Conservation (phyloP, 2,888 invertebrate species). For the Cheiracanthium punctorium region DNA sequence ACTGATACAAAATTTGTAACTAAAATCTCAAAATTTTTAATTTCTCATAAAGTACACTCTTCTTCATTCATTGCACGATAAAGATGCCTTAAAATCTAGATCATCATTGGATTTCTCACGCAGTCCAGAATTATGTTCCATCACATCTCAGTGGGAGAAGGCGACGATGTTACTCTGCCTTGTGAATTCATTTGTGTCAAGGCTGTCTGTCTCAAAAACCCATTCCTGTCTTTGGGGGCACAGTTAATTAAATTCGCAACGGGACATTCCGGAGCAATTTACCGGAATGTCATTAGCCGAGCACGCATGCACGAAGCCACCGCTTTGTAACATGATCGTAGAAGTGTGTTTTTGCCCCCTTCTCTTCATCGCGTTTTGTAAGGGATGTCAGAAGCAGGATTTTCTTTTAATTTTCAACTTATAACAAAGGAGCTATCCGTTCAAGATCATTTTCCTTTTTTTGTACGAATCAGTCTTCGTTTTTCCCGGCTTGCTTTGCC, state of each 20-base stretch:
- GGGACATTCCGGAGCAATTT: slow-evolving; percentile 10
- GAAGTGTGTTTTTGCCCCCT: background rate
- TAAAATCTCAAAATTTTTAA: too few relatives aligned
- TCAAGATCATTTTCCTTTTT: too few relatives aligned
- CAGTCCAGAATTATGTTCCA: background rate
- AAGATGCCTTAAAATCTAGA: too few relatives aligned
- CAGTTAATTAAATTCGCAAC: slow-evolving; percentile 17
- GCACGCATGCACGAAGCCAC: background rate
- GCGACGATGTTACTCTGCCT: background rate
- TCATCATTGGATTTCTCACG: too few relatives aligned
- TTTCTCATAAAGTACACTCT: too few relatives aligned
- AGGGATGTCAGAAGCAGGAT: background rate
- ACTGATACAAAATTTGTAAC: too few relatives aligned
- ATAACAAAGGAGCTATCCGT: background rate
- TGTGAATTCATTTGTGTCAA: background rate
- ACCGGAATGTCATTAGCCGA: background rate
- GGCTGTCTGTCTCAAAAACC: slow-evolving; percentile 2
- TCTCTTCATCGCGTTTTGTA: background rate
- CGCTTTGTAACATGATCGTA: background rate
- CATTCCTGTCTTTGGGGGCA: slow-evolving; percentile 2
- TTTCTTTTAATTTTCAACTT: background rate
- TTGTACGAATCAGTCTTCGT: too few relatives aligned
- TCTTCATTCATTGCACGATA: too few relatives aligned
- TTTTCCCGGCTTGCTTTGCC: background rate
- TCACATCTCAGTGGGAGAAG: background rate